Evolutionary conservation across 2,113 vertebrate genomes (phyloP), one percentile per base, ranked within the genome.

Genomic region (Gallinago jamesoni): DNA sequence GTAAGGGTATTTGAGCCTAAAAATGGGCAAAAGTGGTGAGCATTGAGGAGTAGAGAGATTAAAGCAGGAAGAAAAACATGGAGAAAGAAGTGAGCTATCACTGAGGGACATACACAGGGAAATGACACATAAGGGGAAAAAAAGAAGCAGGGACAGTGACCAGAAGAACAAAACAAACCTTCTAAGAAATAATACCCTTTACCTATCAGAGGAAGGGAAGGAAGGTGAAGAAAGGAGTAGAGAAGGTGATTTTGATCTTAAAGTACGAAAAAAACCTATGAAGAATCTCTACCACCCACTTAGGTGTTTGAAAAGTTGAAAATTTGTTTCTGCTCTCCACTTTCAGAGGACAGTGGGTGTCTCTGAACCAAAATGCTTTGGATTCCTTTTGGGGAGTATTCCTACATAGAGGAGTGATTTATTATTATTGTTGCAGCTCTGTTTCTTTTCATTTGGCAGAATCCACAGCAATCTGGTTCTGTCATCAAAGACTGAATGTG

Each of bases 71-170:
- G 12, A 41, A 83, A 48, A 70, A 20, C 2, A 43, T 12, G n/a
- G 21, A 84, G 7, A 30, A 89, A 70, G 37, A 21, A 62, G 5
- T 2, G 3, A 13, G 9, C 3, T 20, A 10, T 43, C 24, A 25
- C 5, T 39, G 9, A 64, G 22, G 23, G 7, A 55, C 28, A 55
- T 10, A 11, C 53, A 55, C 10, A 9, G 10, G 8, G 21, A 64
- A 79, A 66, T 15, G n/a, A 45, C 5, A 53, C 10, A 12, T 2
- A 19, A 50, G 9, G 4, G 2, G 1, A 4, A 4, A 9, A 43
- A 80, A 82, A 24, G 3, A 15, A 77, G 10, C 15, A 27, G 37
- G 13, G 20, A 50, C 5, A 76, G 59, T 27, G 28, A 66, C 8
- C 14, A 83, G 69, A 53, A 73, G 33, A 4, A 67, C 27, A 14